Evolutionary conservation across 2,797 vertebrate genomes (phyloP).

Genomic region (Valencia hispanica): DNA sequence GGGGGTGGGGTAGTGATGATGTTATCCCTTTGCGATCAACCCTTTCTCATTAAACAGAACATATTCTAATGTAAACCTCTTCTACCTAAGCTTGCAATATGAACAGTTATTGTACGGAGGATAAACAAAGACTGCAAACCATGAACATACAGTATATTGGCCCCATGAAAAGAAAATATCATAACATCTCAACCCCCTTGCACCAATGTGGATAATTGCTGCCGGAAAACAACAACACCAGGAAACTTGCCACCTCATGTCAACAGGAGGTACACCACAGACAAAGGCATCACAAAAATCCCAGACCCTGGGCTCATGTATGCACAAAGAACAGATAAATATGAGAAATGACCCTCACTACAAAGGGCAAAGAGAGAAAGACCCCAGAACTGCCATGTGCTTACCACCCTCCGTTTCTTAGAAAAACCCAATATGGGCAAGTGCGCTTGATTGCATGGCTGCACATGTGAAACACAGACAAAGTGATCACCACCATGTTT

Average conservation of each 20-base stretch:
- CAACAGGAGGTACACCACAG: constrained; percentile 72
- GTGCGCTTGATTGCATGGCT: constrained; percentile 77
- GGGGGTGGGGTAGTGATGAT: constrained; percentile 16
- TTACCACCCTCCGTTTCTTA: constrained; percentile 72
- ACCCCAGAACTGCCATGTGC: constrained; percentile 68
- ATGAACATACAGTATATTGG: constrained; percentile 69
- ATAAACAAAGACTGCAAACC: constrained; percentile 56
- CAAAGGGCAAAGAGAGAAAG: constrained; percentile 59
- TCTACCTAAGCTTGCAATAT: constrained; percentile 66
- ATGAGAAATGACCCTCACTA: constrained; percentile 68
- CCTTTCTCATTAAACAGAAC: constrained; percentile 51
- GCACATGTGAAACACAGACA: constrained; percentile 83
- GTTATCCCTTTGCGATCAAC: constrained; percentile 46
- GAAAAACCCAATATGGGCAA: constrained; percentile 71
- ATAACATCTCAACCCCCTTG: constrained; percentile 51
- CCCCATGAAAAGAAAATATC: constrained; percentile 54
- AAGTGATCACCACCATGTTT: constrained; percentile 78
- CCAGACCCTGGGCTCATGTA: constrained; percentile 35
- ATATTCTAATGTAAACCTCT: constrained; percentile 52
- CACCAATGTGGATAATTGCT: constrained; percentile 63
- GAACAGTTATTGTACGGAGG: constrained; percentile 54
- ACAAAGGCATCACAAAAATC: constrained; percentile 60
- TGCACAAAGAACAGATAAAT: constrained; percentile 67
- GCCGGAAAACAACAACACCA: constrained; percentile 65
- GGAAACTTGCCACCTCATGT: constrained; percentile 66